Base-by-base conservation (phyloP, 2,888 invertebrate genomes). In the Lepidocyrtoides sp. region DNA sequence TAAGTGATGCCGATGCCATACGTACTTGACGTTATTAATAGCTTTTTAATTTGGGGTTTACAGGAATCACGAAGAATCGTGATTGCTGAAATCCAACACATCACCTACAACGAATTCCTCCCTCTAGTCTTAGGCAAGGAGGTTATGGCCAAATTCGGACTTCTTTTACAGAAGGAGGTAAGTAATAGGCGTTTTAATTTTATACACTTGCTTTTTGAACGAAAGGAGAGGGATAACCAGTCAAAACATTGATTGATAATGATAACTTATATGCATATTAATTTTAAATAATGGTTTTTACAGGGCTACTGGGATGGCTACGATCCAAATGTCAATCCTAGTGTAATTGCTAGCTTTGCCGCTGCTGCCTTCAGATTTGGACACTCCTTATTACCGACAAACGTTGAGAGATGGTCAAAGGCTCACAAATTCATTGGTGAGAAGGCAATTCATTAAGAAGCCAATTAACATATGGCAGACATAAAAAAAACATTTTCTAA, bases 391-490 rank as follows among this genome's bases (percentile, higher is more conserved):
- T 95, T 98, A 92, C 98, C 98, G 10, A 98, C 98, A 0, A 98
- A 98, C 29, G 97, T 98, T 3, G 98, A 98, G 95, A 96, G 98
- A 95, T 98, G 98, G 98, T 98, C 98, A 86, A 98, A 98, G 95
- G 98, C 98, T 29, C 98, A 98, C 95, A 98, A 98, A 95, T 98
- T 98, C 95, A 98, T 98, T 93, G 97, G 98, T 97, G 96, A 96
- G 94, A 93, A 10, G n/a, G 5, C 69, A 60, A 36, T 23, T 54
- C 48, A 32, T 48, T 41, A 14, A 36, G 36, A 36, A 32, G 36
- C 0, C 44, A 41, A 20, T 75, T 75, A 44, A 8, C 41, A 36
- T 5, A 17, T 51, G 12, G 3, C 29, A 60, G 23, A 20, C 20
- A 60, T 12, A 26, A 20, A 23, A 17, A 54, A n/a, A 17, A 54